Percentiles rank a stretch among this genome's conserved stretches.
These are phyloP conservation scores for Apotomis capreana DNA, from an alignment of 2,888 invertebrate genomes.

Conservation along the genomic window DNA sequence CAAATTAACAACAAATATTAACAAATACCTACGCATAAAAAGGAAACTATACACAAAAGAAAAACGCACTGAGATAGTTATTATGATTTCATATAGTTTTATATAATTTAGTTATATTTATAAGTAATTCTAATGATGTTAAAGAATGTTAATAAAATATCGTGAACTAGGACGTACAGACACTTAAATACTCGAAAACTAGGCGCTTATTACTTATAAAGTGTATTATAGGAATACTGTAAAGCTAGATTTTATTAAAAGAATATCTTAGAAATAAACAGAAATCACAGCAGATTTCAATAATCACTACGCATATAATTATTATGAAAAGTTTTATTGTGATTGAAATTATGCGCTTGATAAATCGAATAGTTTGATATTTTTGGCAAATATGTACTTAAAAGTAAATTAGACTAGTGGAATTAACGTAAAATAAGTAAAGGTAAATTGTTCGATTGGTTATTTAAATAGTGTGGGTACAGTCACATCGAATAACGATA, in stretches of 20 bases:
- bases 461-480: conserved; percentile 10
- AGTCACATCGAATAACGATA: not conserved
- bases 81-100: conserved; percentile 5
- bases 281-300: conserved; percentile 76
- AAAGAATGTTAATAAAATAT: conserved; percentile 14
- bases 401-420: conserved; percentile 60
- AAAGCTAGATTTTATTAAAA: conserved; percentile 45
- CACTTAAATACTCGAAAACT: conserved; percentile 5
- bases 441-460: conserved; percentile 60
- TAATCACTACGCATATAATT: conserved; percentile 41
- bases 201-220: conserved; percentile 20
- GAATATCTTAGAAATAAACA: conserved; percentile 53
- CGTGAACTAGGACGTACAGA: not conserved
- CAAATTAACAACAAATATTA: conserved; percentile 42
- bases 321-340: conserved; percentile 48
- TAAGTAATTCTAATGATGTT: not conserved
- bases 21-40: conserved; percentile 36
- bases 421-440: conserved; percentile 55
- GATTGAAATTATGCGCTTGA: conserved; percentile 51
- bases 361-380: conserved; percentile 33
- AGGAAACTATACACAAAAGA: conserved; percentile 40
- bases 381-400: conserved; percentile 42
- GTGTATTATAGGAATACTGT: conserved; percentile 39
- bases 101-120: not conserved
- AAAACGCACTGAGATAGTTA: conserved; percentile 25